These are phyloP conservation scores for Ailurus styani DNA, from an alignment of 2,113 vertebrate genomes.

Conservation along the genomic window DNA sequence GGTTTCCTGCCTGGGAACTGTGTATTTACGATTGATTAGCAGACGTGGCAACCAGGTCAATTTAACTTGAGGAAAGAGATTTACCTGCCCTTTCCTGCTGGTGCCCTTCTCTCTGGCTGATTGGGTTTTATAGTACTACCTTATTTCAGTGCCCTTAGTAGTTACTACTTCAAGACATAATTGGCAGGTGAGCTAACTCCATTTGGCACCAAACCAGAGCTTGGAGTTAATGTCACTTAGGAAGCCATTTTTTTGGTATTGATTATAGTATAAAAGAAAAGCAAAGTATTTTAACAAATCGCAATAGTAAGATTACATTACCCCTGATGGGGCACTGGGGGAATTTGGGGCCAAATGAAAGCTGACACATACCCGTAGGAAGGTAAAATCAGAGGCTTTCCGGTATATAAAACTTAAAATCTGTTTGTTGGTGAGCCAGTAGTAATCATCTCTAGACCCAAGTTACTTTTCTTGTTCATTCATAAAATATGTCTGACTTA, in stretches of 20 bases:
- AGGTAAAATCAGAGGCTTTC: background rate
- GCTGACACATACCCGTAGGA: background rate
- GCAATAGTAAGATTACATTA: background rate
- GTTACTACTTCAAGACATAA: slow-evolving; percentile 8
- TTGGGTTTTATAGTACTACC: background rate
- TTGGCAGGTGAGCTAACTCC: slow-evolving; percentile 21
- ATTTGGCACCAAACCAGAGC: background rate
- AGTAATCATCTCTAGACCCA: background rate
- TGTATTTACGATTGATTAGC: slow-evolving; percentile 35
- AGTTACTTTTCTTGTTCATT: slow-evolving; percentile 34
- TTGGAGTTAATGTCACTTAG: background rate
- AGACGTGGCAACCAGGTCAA: background rate
- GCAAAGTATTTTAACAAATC: background rate
- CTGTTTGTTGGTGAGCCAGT: background rate
- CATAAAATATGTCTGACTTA: background rate
- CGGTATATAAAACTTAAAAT: slow-evolving; percentile 4
- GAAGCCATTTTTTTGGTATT: slow-evolving; percentile 19
- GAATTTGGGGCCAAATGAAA: slow-evolving; percentile 26
- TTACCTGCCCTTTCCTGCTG: slow-evolving; percentile 44
- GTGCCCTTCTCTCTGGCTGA: slow-evolving; percentile 13
- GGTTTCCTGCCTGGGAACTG: slow-evolving; percentile 41
- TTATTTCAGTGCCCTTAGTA: background rate
- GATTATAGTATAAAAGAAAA: slow-evolving; percentile 7
- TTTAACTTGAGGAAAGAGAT: slow-evolving; percentile 24
- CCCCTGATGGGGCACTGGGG: background rate